Evolutionary conservation across 1,140 invertebrate species (phyloP), one percentile per base, ranked within the genome.

Genomic region (Chelonus insularis): DNA sequence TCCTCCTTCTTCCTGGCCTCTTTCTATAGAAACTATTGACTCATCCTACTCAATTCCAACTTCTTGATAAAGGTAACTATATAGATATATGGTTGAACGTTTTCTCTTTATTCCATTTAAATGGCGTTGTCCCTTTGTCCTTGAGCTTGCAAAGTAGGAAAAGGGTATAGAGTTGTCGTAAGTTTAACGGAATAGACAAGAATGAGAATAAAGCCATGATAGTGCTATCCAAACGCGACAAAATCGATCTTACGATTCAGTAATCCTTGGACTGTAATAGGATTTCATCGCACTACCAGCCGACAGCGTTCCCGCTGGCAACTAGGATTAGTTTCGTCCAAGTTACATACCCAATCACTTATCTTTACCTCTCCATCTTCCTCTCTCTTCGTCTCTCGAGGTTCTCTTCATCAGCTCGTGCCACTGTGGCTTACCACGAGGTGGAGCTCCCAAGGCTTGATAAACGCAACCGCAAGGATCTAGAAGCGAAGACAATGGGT

Each of bases 181-280:
- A 29, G 25, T 29, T 29, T 29, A 29, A 29, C 3, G 7, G 25
- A 29, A 29, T 7, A 29, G 7, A 29, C 25, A 29, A 7, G 23
- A 48, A 23, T n/a, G 21, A 23, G 18, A 25, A n/a, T 12, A 29
- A 20, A 29, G 18, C 23, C 2, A 29, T 12, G 25, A 32, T 6
- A 9, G 29, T 51, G 23, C 2, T 51, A 51, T 51, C 48, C 25
- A 51, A 51, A 34, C 34, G 36, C 36, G 16, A 39, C 52, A 36
- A 21, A 55, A 55, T 55, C 52, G 52, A 55, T 55, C 18, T 12
- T 8, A 55, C 29, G 47, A 37, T 47, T 36, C 48, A 25, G 52
- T 57, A 62, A 62, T 62, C 60, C 60, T 51, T 41, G 20, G 36
- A 47, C 43, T 54, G 43, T 62, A 57, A 62, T 62, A 57, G 60